These are phyloP conservation scores for Dione juno DNA, from an alignment of 2,888 invertebrate genomes.

Conservation along the genomic window DNA sequence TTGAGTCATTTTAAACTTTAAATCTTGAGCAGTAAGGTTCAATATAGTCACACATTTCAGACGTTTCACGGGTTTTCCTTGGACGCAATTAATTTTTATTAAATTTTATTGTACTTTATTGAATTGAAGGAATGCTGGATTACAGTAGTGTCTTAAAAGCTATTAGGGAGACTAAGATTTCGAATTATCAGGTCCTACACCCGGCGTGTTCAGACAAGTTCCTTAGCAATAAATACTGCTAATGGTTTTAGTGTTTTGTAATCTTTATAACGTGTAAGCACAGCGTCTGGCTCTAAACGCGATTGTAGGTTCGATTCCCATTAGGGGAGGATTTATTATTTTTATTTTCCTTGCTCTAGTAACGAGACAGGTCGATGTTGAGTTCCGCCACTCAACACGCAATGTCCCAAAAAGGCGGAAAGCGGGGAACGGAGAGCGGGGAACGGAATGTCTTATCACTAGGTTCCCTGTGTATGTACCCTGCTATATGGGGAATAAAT, in stretches of 20 bases:
- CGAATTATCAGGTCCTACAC: background rate
- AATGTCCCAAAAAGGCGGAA: too few species aligned
- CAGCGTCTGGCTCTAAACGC: too few species aligned
- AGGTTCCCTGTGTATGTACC: background rate
- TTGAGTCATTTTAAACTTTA: background rate
- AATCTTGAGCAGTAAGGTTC: background rate
- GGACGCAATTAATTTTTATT: conserved; percentile 32
- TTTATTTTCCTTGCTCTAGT: too few species aligned
- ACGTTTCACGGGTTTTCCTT: conserved; percentile 31
- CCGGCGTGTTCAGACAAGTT: too few species aligned
- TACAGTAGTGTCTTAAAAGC: conserved; percentile 3
- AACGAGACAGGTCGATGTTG: too few species aligned
- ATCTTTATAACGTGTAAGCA: too few species aligned
- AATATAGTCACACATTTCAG: background rate
- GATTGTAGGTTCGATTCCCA: too few species aligned
- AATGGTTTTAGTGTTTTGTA: too few species aligned
- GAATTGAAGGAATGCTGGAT: conserved; percentile 21
- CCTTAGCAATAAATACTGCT: too few species aligned
- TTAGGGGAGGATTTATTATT: too few species aligned
- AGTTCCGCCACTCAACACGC: too few species aligned
- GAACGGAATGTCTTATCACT: background rate
- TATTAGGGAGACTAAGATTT: background rate
- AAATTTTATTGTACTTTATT: conserved; percentile 32
- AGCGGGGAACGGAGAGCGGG: too few species aligned
- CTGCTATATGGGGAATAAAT: background rate